phyloP scores from a whole-genome alignment of 2,888 invertebrate species.

The Lamproptera curius region DNA sequence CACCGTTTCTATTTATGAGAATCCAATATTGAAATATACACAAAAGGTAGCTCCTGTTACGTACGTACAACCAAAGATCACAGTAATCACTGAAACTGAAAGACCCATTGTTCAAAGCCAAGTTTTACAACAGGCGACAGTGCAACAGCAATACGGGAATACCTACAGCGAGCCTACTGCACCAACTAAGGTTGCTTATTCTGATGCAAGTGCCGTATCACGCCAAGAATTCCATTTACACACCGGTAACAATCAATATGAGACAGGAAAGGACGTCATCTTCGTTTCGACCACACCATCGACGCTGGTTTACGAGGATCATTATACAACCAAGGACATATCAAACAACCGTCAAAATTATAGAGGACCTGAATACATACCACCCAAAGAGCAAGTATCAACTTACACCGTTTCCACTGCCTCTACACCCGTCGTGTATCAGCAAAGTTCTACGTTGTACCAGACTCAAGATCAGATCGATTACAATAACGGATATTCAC shows the following conservation, averaged over 20 bases:
- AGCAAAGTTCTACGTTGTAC: constrained; percentile 43
- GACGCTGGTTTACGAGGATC: constrained; percentile 57
- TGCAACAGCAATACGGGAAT: constrained; percentile 37
- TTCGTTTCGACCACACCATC: constrained; percentile 62
- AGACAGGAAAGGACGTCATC: constrained; percentile 44
- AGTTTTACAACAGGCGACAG: constrained; percentile 40
- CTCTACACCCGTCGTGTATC: constrained; percentile 41
- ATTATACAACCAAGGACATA: constrained; percentile 52
- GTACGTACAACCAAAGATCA: constrained; percentile 48
- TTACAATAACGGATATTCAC: constrained; percentile 40
- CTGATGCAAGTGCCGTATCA: constrained; percentile 62
- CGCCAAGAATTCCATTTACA: constrained; percentile 60
- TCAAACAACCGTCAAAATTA: constrained; percentile 44
- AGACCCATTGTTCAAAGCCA: constrained; percentile 49
- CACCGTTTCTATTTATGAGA: constrained; percentile 56
- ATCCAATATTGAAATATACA: constrained; percentile 56
- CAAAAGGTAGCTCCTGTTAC: constrained; percentile 53
- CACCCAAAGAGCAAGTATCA: constrained; percentile 50
- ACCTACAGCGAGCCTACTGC: constrained; percentile 57
- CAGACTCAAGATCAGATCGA: constrained; percentile 44
- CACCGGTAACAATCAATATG: constrained; percentile 38
- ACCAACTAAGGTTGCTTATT: constrained; percentile 45
- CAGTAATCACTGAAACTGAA: constrained; percentile 52
- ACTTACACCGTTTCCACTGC: constrained; percentile 47
- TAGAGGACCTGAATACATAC: constrained; percentile 39